Evolutionary conservation across 23 tunicate genomes (phyloP).

Genomic region (Phallusia fumigata): DNA sequence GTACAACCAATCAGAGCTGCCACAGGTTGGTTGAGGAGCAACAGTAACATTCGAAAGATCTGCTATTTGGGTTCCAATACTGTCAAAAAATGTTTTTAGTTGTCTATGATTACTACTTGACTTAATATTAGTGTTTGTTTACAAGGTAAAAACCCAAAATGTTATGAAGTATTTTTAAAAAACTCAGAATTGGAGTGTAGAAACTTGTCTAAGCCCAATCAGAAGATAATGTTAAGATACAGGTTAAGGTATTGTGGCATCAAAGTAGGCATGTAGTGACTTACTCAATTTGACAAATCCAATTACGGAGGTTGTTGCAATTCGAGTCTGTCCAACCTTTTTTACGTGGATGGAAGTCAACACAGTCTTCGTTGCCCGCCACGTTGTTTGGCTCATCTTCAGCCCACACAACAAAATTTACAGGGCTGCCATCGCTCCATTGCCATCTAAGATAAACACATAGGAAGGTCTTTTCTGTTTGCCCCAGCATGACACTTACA

Average conservation of each 20-base stretch:
- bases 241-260: too few species aligned
- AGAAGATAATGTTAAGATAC: too few species aligned
- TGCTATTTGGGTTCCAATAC: conserved; percentile 49
- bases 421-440: conserved; percentile 77
- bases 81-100: conserved; percentile 10
- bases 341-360: conserved; percentile 34
- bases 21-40: conserved; percentile 44
- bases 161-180: too few species aligned
- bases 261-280: too few species aligned
- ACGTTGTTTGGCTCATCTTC: conserved; percentile 70
- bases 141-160: too few species aligned
- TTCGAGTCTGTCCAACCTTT: conserved; percentile 71
- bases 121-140: too few species aligned
- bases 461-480: too few species aligned
- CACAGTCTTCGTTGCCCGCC: conserved; percentile 74
- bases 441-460: conserved; percentile 40
- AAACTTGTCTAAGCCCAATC: too few species aligned
- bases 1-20: conserved; percentile 59
- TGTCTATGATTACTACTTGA: too few species aligned
- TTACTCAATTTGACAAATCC: conserved; percentile 83
- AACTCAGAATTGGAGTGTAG: too few species aligned
- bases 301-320: conserved; percentile 56
- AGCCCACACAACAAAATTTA: conserved; percentile 66
- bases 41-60: conserved; percentile 59
- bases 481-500: too few species aligned